Conservation (phyloP, 2,113 vertebrate genomes). For the Psittacula cyanocephala region DNA sequence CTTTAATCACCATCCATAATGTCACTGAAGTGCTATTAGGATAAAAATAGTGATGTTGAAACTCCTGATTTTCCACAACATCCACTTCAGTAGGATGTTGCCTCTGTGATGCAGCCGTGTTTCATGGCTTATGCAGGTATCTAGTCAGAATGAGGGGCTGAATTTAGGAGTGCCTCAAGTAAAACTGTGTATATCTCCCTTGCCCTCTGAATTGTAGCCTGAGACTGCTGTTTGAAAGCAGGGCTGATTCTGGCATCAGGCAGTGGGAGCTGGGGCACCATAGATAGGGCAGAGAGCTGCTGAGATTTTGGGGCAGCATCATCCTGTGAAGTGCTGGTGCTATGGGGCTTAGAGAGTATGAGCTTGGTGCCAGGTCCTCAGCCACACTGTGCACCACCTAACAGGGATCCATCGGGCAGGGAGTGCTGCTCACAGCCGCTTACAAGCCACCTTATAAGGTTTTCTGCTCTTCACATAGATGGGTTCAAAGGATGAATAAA, state of each 20-base stretch:
- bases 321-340: neutral
- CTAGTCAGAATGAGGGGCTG: neutral
- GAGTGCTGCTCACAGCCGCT: neutral
- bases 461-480: neutral
- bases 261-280: neutral
- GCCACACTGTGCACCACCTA: neutral
- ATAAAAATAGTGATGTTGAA: neutral
- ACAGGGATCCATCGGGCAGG: neutral
- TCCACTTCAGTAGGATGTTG: neutral
- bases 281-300: neutral
- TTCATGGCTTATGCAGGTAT: neutral
- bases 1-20: neutral
- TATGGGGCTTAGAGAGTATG: accelerated
- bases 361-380: neutral
- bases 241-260: neutral
- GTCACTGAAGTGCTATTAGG: neutral
- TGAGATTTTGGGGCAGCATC: neutral
- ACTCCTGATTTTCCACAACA: neutral
- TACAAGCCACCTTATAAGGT: neutral
- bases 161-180: neutral
- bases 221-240: neutral
- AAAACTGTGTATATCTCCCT: neutral
- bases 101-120: neutral
- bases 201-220: neutral
- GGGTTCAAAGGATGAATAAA: neutral